These are phyloP conservation scores for Cacoxenus indagator DNA, from an alignment of 2,888 invertebrate species.

Conservation along the genomic window DNA sequence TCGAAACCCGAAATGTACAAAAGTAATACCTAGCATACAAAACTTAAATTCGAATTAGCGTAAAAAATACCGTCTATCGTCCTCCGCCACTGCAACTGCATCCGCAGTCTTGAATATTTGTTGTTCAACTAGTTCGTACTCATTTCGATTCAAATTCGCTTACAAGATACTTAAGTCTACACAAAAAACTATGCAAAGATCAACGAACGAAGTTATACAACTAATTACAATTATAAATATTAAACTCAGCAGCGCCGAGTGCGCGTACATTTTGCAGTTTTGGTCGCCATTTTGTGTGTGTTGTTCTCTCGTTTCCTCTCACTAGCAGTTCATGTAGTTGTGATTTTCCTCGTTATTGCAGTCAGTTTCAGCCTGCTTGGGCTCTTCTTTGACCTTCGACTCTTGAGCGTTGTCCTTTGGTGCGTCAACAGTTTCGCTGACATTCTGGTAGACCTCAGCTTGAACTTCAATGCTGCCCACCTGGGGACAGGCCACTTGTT, in stretches of 20 bases:
- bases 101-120: conserved; percentile 3
- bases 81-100: conserved; percentile 1
- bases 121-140: conserved; percentile 64
- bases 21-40: neutral
- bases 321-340: conserved; percentile 65
- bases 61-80: too few relatives aligned
- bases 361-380: conserved; percentile 11
- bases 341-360: conserved; percentile 35
- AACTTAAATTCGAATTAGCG: neutral
- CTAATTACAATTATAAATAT: conserved; percentile 10
- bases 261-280: neutral
- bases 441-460: conserved; percentile 67
- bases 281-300: neutral
- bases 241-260: neutral
- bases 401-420: neutral
- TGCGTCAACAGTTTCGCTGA: conserved; percentile 41
- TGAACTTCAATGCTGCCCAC: conserved; percentile 59
- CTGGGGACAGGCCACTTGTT: conserved; percentile 60
- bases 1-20: neutral
- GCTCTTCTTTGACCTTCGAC: neutral
- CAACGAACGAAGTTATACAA: conserved; percentile 26
- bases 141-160: conserved; percentile 38
- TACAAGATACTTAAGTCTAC: neutral
- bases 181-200: neutral
- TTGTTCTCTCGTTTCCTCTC: neutral